phyloP scores from a whole-genome alignment of 2,888 invertebrate genomes.

The Anorthoa munda region DNA sequence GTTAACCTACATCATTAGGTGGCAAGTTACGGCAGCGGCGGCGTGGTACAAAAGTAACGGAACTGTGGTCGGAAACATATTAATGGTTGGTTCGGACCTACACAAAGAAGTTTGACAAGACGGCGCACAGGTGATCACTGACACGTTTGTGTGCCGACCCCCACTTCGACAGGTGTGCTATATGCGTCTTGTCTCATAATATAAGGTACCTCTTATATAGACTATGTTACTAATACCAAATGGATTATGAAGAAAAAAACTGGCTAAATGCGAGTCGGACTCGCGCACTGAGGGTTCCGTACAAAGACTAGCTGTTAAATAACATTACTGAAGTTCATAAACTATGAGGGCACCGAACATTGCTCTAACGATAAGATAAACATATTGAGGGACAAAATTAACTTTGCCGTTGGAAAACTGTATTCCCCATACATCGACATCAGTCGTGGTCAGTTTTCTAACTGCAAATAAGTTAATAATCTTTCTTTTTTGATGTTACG shows the following conservation, averaged over 20 bases:
- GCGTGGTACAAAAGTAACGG: slow-evolving; percentile 60
- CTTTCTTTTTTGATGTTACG: too few species aligned
- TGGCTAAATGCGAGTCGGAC: too few species aligned
- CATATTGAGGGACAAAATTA: too few species aligned
- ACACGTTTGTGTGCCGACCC: slow-evolving; percentile 63
- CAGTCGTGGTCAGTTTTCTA: too few species aligned
- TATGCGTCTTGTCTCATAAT: slow-evolving; percentile 29
- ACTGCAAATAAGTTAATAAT: too few species aligned
- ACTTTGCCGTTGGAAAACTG: too few species aligned
- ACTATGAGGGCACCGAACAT: too few species aligned
- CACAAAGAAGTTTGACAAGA: slow-evolving; percentile 70
- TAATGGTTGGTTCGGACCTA: slow-evolving; percentile 62
- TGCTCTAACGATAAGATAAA: too few species aligned
- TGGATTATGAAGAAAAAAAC: background rate
- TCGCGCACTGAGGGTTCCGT: too few species aligned
- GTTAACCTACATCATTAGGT: slow-evolving; percentile 66
- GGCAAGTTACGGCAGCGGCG: slow-evolving; percentile 59
- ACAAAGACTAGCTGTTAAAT: too few species aligned
- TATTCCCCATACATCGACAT: too few species aligned
- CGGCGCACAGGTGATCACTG: slow-evolving; percentile 66
- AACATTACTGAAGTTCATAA: too few species aligned
- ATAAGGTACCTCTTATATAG: slow-evolving; percentile 3
- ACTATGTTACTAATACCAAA: background rate
- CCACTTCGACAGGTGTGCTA: slow-evolving; percentile 28
- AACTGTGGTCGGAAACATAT: slow-evolving; percentile 70